A percentile compares a stretch with the other conserved stretches of the same genome.
These are phyloP conservation scores for Danio kyathit DNA, from an alignment of 2,797 vertebrate genomes.

Conservation along the genomic window DNA sequence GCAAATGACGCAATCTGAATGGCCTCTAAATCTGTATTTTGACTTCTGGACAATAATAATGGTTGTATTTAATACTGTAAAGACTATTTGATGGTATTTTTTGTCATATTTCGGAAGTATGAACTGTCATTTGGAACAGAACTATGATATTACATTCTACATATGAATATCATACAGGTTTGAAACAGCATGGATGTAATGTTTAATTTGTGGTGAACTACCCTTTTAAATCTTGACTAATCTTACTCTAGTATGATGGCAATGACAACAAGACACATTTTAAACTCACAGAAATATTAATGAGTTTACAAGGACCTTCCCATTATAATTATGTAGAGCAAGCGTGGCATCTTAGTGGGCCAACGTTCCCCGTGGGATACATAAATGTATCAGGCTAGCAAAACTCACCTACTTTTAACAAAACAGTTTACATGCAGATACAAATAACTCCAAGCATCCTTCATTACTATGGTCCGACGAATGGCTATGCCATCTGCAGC, in stretches of 20 bases:
- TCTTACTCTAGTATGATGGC: slow-evolving; percentile 21
- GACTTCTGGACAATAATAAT: no score
- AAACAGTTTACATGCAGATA: slow-evolving; percentile 80
- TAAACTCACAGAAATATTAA: slow-evolving; percentile 81
- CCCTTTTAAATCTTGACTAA: slow-evolving; percentile 54
- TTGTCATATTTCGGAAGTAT: background rate
- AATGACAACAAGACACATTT: slow-evolving; percentile 55
- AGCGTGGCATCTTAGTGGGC: slow-evolving; percentile 83
- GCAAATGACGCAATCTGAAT: no score
- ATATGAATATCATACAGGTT: background rate
- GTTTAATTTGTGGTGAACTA: no score
- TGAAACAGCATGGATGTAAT: background rate
- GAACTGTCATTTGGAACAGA: background rate
- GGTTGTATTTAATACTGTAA: no score
- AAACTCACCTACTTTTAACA: slow-evolving; percentile 83
- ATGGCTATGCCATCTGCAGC: slow-evolving; percentile 62
- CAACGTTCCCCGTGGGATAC: slow-evolving; percentile 77
- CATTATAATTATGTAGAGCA: slow-evolving; percentile 86
- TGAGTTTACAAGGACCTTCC: slow-evolving; percentile 84
- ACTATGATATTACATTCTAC: background rate
- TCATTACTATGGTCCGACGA: slow-evolving; percentile 69
- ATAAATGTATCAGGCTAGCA: slow-evolving; percentile 82
- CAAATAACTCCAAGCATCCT: slow-evolving; percentile 76
- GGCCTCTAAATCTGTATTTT: no score
- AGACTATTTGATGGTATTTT: no score